Evolutionary conservation across 2,113 vertebrate species (phyloP), one percentile per base, ranked within the genome.

Genomic region (Embiotoca jacksoni): DNA sequence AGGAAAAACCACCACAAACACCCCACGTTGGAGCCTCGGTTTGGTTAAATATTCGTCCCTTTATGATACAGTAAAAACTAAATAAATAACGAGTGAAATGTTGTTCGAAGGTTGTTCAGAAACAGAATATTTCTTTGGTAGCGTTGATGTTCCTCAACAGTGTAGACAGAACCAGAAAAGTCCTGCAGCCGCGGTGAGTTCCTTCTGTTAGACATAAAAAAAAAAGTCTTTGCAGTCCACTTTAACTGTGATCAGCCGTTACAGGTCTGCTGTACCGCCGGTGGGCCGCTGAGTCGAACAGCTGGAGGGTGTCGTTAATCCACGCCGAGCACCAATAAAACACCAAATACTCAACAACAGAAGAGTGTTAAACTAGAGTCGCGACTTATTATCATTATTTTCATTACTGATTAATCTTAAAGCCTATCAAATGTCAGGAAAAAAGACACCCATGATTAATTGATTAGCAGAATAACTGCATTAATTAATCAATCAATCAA

Each of bases 61-160:
- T 79, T 70, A 53, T 53, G 16, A 71, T 35, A 16, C 16, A 46
- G 30, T 36, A 7, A 79, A 60, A 61, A 73, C 9, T 66, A 16
- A 81, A 78, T 54, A 75, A 83, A 82, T 39, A n/a, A n/a, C n/a
- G n/a, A n/a, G n/a, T n/a, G n/a, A 55, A 58, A 32, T 44, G 7
- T 44, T 75, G 16, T 62, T 69, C 39, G 50, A 1, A 46, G 3
- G 0, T 55, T 4, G 47, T 31, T 72, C 30, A 33, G 6, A 0
- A 60, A 52, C 44, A 56, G 16, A 14, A 63, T 39, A 23, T 6
- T 54, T 75, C n/a, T 71, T 7, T 75, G 54, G 80, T 36, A 35
- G 37, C 3, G n/a, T n/a, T 36, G 23, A 33, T n/a, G 47, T 15
- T 62, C 11, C 37, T 54, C 74, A n/a, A n/a, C n/a, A n/a, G n/a